Percentiles rank a stretch among this genome's conserved stretches.
Conservation (phyloP, 1,140 invertebrate species). For the Diabrotica undecimpunctata region DNA sequence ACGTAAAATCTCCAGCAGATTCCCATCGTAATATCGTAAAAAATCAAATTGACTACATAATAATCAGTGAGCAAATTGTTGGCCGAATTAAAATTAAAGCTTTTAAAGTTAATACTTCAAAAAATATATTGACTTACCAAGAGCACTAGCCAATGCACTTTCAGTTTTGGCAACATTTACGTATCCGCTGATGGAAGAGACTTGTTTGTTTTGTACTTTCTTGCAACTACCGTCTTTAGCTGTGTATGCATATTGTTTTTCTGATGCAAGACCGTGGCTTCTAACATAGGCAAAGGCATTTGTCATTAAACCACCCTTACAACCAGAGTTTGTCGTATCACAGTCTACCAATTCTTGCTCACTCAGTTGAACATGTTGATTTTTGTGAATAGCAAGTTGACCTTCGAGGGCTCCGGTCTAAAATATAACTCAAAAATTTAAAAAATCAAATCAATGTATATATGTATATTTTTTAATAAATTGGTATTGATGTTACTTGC, state of each 20-base stretch:
- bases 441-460: too few relatives aligned
- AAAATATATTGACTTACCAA: slow-evolving; percentile 52
- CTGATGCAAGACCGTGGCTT: slow-evolving; percentile 65
- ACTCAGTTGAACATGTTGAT: slow-evolving; percentile 54
- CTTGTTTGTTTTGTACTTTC: background rate
- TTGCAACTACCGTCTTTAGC: slow-evolving; percentile 40
- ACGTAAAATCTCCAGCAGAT: too few relatives aligned
- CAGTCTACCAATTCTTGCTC: too few relatives aligned
- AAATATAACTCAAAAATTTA: background rate
- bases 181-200: slow-evolving; percentile 37
- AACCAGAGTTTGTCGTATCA: too few relatives aligned
- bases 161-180: slow-evolving; percentile 65
- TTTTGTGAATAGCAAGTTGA: slow-evolving; percentile 58
- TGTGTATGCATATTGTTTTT: slow-evolving; percentile 58
- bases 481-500: too few relatives aligned
- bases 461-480: too few relatives aligned
- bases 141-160: slow-evolving; percentile 59
- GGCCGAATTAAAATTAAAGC: too few relatives aligned
- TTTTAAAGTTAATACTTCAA: too few relatives aligned
- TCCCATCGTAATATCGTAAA: too few relatives aligned
- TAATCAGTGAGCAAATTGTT: too few relatives aligned
- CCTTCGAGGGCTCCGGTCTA: slow-evolving; percentile 67
- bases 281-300: slow-evolving; percentile 60
- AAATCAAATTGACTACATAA: too few relatives aligned
- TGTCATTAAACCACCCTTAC: too few relatives aligned